Percentiles rank a stretch among this genome's conserved stretches.
phyloP scores from a whole-genome alignment of 2,888 invertebrate genomes.

The Acheta domesticus region DNA sequence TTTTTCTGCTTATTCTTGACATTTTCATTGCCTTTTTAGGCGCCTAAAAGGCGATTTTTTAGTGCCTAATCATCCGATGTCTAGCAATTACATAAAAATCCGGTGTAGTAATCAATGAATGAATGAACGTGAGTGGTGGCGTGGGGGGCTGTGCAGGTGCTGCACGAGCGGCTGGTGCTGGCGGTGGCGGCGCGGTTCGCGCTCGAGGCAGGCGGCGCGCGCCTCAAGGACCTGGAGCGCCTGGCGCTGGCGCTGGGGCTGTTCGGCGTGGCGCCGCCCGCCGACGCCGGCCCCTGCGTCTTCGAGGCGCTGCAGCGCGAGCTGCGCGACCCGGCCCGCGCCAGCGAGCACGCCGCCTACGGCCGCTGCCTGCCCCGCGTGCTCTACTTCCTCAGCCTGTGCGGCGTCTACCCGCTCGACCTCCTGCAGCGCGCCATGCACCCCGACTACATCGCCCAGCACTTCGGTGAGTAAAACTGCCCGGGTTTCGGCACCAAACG shows the following conservation, averaged over 20 bases:
- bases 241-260: neutral
- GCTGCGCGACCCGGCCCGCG: neutral
- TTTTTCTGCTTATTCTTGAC: no score
- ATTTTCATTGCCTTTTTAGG: no score
- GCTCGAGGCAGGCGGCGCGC: neutral
- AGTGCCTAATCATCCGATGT: no score
- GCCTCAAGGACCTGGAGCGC: neutral
- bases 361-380: neutral
- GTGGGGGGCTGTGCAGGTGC: neutral
- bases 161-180: neutral
- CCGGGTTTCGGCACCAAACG: no score
- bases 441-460: neutral
- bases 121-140: no score
- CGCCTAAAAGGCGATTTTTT: no score
- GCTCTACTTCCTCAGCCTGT: neutral
- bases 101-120: no score
- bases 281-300: neutral
- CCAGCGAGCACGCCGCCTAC: neutral
- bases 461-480: no score
- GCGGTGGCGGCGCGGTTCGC: neutral
- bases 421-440: neutral
- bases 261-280: neutral
- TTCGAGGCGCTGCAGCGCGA: neutral
- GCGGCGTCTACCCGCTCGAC: neutral
- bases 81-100: no score